Evolutionary conservation across 2,113 vertebrate genomes (phyloP), one percentile per base, ranked within the genome.

Genomic region (Epinephelus moara): DNA sequence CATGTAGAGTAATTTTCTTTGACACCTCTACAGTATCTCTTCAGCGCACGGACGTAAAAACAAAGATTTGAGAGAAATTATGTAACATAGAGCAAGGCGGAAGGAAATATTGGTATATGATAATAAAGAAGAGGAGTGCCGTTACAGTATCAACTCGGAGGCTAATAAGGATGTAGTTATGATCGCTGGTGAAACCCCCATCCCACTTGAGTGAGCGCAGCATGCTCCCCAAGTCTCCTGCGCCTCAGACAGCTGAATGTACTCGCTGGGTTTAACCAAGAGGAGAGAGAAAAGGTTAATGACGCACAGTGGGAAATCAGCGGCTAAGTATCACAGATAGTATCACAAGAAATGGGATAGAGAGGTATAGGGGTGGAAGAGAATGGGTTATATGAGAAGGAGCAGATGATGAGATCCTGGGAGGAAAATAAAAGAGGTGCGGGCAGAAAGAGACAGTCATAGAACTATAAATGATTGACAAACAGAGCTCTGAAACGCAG

Each of bases 221-320:
- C 73, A 42, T 37, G 61, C 56, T 81, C 76, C 78, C 72, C 61
- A n/a, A 76, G 73, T 82, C 83, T 84, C 66, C 61, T 42, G 27
- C 19, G 47, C 80, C 74, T 88, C 61, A 33, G 72, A 80, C 83
- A 75, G 75, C 40, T 56, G 49, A 82, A 67, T 69, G 75, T 47
- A 33, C 84, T 90, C 75, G 15, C 75, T 53, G 80, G 84, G 78
- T 92, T 89, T 83, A 85, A 89, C 70, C 79, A 73, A 68, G 88
- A 90, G 59, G 45, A 88, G 81, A 67, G 66, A 85, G 87, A 73
- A 90, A 83, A 91, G 89, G 92, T 93, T 91, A 92, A 92, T 89
- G 90, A 86, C 21, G 53, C 87, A 88, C 86, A 82, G 80, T 88
- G 91, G 91, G 90, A 90, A 93, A 90, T 93, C 87, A 90, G 70